These are phyloP conservation scores for Nettapus auritus DNA, from an alignment of 2,113 vertebrate species.

Conservation along the genomic window DNA sequence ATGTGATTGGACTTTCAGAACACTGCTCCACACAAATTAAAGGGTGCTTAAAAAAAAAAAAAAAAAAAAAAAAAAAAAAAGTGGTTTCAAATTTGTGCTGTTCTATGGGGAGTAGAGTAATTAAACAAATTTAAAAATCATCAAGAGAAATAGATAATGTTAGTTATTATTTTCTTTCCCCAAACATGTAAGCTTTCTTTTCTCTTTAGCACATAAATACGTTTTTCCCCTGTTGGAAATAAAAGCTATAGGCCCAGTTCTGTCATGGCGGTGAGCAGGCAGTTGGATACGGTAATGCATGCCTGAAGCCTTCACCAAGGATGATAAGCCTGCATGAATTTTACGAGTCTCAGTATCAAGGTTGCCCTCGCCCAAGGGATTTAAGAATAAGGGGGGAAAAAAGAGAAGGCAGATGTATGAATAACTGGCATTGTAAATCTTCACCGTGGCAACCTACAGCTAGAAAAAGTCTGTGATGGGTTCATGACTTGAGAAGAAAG, in stretches of 20 bases:
- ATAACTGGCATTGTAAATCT: constrained; percentile 93
- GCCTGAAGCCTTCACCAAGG: constrained; percentile 88
- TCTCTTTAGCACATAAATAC: constrained; percentile 35
- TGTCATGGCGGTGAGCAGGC: constrained; percentile 80
- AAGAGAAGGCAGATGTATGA: constrained; percentile 87
- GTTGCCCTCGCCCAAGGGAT: constrained; percentile 87
- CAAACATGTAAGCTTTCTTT: constrained; percentile 19
- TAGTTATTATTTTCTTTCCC: background rate
- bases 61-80: background rate
- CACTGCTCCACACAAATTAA: constrained; percentile 20
- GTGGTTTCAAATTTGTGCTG: background rate
- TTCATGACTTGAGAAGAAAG: constrained; percentile 89
- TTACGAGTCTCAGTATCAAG: constrained; percentile 89
- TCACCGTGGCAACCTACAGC: constrained; percentile 91
- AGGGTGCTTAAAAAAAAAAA: constrained; percentile 4
- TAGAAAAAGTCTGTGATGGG: constrained; percentile 88
- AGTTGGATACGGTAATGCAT: constrained; percentile 81
- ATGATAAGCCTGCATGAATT: constrained; percentile 92
- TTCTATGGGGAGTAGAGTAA: background rate
- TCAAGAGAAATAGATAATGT: constrained; percentile 13
- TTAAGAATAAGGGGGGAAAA: constrained; percentile 81
- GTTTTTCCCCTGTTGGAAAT: constrained; percentile 59
- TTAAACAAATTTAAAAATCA: constrained; percentile 55
- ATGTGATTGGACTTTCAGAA: constrained; percentile 44
- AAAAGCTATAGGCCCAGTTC: constrained; percentile 78